Evolutionary conservation across 2,888 invertebrate genomes (phyloP).

Genomic region (Dicyrtomina minuta): DNA sequence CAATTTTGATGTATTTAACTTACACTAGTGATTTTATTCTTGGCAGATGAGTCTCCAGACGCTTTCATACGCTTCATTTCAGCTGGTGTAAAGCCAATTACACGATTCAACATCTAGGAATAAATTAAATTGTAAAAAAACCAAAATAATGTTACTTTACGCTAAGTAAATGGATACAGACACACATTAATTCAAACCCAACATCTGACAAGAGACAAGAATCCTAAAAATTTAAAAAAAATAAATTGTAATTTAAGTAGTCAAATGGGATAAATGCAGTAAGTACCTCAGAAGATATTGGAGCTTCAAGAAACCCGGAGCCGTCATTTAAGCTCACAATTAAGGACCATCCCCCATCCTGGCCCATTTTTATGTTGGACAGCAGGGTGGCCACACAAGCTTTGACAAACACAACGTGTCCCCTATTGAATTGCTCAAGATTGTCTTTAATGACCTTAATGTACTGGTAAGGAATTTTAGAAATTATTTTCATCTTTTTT

Average conservation of each 20-base stretch:
- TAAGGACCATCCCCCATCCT: constrained; percentile 57
- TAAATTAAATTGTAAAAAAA: too few species aligned
- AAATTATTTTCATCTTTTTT: not conserved
- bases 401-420: constrained; percentile 53
- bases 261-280: too few species aligned
- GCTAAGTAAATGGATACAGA: not conserved
- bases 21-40: constrained; percentile 35
- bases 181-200: not conserved
- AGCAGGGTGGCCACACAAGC: constrained; percentile 58
- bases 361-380: constrained; percentile 54
- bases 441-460: constrained; percentile 23
- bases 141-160: not conserved
- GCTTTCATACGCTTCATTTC: constrained; percentile 46
- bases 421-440: not conserved
- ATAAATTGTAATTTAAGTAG: too few species aligned
- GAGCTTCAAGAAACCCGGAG: constrained; percentile 52
- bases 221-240: too few species aligned
- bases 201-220: not conserved
- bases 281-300: constrained; percentile 5
- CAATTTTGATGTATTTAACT: too few species aligned
- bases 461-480: constrained; percentile 30
- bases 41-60: constrained; percentile 31
- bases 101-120: constrained; percentile 32
- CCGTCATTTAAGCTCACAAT: constrained; percentile 59
- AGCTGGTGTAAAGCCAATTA: constrained; percentile 45